Base-by-base conservation (phyloP, 1,140 invertebrate genomes). In the Pogonognathellus flavescens region DNA sequence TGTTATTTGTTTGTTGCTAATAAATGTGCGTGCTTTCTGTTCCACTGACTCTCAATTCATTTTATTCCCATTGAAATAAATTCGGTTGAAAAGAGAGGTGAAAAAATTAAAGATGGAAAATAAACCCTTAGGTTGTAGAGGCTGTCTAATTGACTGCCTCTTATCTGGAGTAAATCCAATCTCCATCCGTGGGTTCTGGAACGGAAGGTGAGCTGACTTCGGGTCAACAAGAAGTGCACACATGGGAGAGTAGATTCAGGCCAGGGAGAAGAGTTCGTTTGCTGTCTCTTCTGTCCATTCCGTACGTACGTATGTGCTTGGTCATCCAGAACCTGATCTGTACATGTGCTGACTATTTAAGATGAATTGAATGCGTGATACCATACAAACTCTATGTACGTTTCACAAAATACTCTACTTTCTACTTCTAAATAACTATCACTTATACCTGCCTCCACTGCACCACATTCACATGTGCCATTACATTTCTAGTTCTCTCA, bases 111-210 rank as follows among this genome's bases (percentile, higher is more conserved):
- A 72, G 66, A 72, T 72, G 66, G 70, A 76, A 72, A 76, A 76
- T 50, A 18, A 66, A 20, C 70, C 66, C 70, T 76, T 76, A 76
- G 70, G 70, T 76, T 25, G 41, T 76, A 76, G 70, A 50, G 70
- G 70, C 70, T 76, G 70, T 76, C 70, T 76, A 76, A 76, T 76
- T 76, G 70, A 76, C 70, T 76, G 70, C 70, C 70, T 76, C 70
- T 76, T 76, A 76, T 76, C 70, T 76, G 70, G 70, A 50, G 70
- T 76, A 76, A 76, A 50, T 50, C 70, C 70, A 76, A 49, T 76
- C 70, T 76, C 41, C 70, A 76, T 76, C 70, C 31, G 70, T 76
- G 22, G 70, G 31, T 25, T 70, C 66, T 70, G 70, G 70, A 50
- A 76, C 22, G 70, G 31, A 76, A 76, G 70, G 22, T 49, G 70